Conservation (phyloP, 2,888 invertebrate genomes). For the Crioceris asparagi region DNA sequence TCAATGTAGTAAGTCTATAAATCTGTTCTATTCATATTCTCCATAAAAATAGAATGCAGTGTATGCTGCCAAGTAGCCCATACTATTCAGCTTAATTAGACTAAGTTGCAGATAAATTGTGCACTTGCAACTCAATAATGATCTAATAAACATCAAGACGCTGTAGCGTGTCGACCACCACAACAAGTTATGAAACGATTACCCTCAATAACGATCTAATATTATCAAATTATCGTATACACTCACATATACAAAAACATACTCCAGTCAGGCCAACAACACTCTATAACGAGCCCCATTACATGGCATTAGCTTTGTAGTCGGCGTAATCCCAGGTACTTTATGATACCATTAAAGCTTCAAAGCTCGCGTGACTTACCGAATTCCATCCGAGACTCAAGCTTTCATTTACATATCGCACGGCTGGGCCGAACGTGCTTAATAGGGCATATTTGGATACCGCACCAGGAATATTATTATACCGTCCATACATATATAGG, state of each 20-base stretch:
- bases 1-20: too few relatives aligned
- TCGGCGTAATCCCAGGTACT: slow-evolving; percentile 34
- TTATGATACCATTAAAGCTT: slow-evolving; percentile 34
- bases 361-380: slow-evolving; percentile 34
- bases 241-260: slow-evolving; percentile 13
- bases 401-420: slow-evolving; percentile 19
- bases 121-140: too few relatives aligned
- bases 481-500: too few relatives aligned
- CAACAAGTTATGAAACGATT: too few relatives aligned
- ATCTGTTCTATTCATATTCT: too few relatives aligned
- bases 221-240: slow-evolving; percentile 31
- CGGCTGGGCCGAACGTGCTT: slow-evolving; percentile 31
- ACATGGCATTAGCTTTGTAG: slow-evolving; percentile 35
- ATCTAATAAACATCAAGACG: too few relatives aligned
- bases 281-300: slow-evolving; percentile 33
- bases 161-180: neutral
- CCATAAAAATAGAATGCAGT: too few relatives aligned
- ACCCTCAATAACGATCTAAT: slow-evolving; percentile 28
- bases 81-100: too few relatives aligned
- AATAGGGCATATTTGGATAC: too few relatives aligned
- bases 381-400: slow-evolving; percentile 26
- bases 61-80: too few relatives aligned
- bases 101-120: too few relatives aligned
- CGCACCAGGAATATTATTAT: too few relatives aligned
- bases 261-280: slow-evolving; percentile 26